phyloP scores from a whole-genome alignment of 2,797 vertebrate species.

The Hapalemur alaotrensis region DNA sequence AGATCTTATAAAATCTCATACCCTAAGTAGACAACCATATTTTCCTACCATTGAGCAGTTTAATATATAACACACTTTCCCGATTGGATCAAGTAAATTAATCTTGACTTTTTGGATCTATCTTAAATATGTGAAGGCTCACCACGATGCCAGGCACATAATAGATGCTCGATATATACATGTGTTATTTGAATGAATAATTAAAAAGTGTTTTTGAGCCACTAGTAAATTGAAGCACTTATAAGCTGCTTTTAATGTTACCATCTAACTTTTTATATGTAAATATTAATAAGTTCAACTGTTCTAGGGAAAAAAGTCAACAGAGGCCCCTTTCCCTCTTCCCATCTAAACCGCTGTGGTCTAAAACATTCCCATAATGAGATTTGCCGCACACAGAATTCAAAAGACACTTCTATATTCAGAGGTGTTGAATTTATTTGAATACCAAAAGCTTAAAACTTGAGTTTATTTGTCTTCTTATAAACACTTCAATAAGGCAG shows the following conservation, averaged over 20 bases:
- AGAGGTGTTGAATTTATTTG: constrained; percentile 53
- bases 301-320: constrained; percentile 13
- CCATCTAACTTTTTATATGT: background rate
- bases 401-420: constrained; percentile 54
- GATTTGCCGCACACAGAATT: constrained; percentile 43
- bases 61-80: background rate
- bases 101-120: constrained; percentile 9
- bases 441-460: constrained; percentile 57
- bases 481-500: constrained; percentile 46
- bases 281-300: constrained; percentile 35
- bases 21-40: background rate
- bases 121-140: background rate
- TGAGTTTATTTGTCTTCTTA: constrained; percentile 43
- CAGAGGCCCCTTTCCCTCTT: background rate
- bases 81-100: background rate
- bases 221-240: background rate
- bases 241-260: background rate
- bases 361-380: constrained; percentile 38
- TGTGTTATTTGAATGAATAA: constrained; percentile 2
- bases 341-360: background rate
- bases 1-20: background rate
- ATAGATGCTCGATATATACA: background rate
- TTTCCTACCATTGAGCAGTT: background rate
- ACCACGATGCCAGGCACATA: background rate
- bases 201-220: background rate